A percentile compares a stretch with the other conserved stretches of the same genome.
These are phyloP conservation scores for Promerops cafer DNA, from an alignment of 2,113 vertebrate genomes.

Conservation along the genomic window DNA sequence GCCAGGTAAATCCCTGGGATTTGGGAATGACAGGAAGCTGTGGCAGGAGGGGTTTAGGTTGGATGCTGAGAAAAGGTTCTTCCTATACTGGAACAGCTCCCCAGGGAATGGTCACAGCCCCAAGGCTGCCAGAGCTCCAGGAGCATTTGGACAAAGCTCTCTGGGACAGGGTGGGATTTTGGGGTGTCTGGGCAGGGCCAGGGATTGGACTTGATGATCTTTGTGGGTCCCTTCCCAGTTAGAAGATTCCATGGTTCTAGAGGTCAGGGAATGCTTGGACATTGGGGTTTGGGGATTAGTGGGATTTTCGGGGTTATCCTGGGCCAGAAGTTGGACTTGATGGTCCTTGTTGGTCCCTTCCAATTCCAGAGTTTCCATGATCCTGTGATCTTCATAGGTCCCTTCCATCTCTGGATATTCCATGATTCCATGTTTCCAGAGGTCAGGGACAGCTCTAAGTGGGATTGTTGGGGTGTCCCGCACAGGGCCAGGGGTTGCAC, in stretches of 20 bases:
- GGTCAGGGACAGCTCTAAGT: background rate
- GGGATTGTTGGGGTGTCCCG: background rate
- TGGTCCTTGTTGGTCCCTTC: background rate
- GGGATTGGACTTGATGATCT: background rate
- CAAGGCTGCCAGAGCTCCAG: background rate
- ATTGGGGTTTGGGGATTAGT: background rate
- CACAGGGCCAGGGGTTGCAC: background rate
- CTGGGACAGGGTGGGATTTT: background rate
- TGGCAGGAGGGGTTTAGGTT: background rate
- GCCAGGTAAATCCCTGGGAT: conserved; percentile 76
- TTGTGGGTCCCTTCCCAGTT: background rate
- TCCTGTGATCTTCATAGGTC: background rate
- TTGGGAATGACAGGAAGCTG: background rate
- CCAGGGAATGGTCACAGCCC: background rate
- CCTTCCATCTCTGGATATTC: background rate
- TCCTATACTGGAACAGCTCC: background rate
- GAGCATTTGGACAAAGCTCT: accelerated
- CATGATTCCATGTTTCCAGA: background rate
- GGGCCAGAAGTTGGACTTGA: background rate
- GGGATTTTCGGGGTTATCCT: background rate
- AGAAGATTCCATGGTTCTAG: background rate
- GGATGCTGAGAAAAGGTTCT: background rate
- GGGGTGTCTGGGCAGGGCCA: background rate
- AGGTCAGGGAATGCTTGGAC: background rate
- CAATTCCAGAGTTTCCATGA: background rate